A percentile compares a stretch with the other conserved stretches of the same genome.
Conservation (phyloP, 2,113 vertebrate species). For the Hymenochirus boettgeri region DNA sequence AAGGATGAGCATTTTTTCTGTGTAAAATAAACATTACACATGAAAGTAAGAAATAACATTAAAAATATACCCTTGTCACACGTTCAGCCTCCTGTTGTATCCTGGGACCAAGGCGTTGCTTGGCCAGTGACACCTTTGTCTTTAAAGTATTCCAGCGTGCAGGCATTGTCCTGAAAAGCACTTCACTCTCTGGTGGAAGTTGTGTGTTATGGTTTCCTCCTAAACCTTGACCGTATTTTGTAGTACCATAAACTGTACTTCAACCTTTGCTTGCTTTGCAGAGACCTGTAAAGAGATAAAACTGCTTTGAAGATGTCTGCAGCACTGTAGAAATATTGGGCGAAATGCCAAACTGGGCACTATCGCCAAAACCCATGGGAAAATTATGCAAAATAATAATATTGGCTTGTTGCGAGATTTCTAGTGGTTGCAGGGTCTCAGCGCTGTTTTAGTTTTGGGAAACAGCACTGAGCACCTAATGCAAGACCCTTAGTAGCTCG, state of each 20-base stretch:
- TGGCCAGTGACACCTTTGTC: conserved; percentile 41
- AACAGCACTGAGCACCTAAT: no score
- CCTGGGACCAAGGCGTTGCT: conserved; percentile 35
- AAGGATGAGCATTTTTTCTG: no score
- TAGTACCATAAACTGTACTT: conserved; percentile 36
- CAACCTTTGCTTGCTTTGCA: conserved; percentile 37
- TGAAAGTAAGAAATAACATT: background rate
- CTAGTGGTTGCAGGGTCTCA: no score
- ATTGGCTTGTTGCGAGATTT: no score
- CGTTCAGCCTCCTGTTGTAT: conserved; percentile 36
- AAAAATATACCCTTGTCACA: conserved; percentile 26
- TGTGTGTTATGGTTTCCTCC: conserved; percentile 26
- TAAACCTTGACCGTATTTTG: conserved; percentile 28
- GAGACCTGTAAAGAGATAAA: conserved; percentile 38
- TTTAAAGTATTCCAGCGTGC: conserved; percentile 40
- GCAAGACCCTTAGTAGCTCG: no score
- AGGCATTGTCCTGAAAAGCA: conserved; percentile 32
- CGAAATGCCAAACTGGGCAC: no score
- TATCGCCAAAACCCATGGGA: no score
- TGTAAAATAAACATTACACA: background rate
- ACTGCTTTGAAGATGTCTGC: no score
- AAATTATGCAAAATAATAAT: no score
- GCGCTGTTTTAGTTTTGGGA: no score
- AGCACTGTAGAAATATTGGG: no score
- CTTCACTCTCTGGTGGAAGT: conserved; percentile 27